These are phyloP conservation scores for Anthopleura sola DNA, from an alignment of 64 coral and sea anemone genomes.

Conservation along the genomic window DNA sequence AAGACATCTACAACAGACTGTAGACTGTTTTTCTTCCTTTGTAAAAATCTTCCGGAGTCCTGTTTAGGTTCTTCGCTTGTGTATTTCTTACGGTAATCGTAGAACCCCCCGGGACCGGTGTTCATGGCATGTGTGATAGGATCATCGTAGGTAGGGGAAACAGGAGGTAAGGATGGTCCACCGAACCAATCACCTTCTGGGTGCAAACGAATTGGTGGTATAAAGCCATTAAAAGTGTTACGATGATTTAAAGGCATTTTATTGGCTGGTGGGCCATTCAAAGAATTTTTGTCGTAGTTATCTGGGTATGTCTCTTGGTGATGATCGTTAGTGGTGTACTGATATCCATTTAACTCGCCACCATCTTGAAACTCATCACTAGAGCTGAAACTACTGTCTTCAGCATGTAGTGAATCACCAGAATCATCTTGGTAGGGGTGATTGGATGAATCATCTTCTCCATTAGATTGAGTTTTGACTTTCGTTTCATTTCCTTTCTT, in stretches of 20 bases:
- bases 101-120: neutral
- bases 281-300: neutral
- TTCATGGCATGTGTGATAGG: constrained; percentile 16
- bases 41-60: neutral
- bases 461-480: neutral
- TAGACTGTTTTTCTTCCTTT: constrained; percentile 2
- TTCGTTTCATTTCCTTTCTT: neutral
- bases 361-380: neutral
- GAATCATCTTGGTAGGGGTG: neutral
- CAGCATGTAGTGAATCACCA: neutral
- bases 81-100: constrained; percentile 18
- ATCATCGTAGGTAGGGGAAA: neutral
- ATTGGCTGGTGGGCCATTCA: neutral
- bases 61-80: neutral
- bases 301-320: neutral
- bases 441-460: neutral
- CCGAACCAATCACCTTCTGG: constrained; percentile 8
- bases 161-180: neutral
- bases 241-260: neutral
- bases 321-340: neutral
- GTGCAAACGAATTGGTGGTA: neutral
- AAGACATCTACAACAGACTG: neutral
- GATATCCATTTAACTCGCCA: neutral
- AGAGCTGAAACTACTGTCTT: neutral
- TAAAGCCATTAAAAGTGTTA: neutral